Evolutionary conservation across 2,888 invertebrate genomes (phyloP), one percentile per base, ranked within the genome.

Genomic region (Caenorhabditis angaria): DNA sequence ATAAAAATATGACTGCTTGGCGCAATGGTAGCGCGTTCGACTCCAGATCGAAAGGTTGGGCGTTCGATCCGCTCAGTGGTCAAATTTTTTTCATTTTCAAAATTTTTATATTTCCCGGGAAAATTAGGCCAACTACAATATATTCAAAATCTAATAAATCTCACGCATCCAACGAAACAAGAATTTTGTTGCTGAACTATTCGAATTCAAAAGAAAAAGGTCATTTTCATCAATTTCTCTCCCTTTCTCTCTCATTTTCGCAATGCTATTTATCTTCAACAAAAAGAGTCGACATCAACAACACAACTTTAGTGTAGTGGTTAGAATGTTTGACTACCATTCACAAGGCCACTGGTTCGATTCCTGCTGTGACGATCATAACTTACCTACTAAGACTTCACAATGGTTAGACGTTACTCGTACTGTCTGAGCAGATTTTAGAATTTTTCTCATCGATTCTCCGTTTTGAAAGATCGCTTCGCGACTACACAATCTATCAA

Each of bases 1-100:
- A 20, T 48, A 18, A 10, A 22, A 28, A 22, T 62, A 50, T 56
- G 72, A 72, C 72, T 65, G 67, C 77, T 77, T 77, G 77, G 77
- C 77, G 77, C 77, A 77, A 77, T 72, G 77, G 77, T 77, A 78
- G 78, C 75, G 78, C 78, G 75, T 78, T 78, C 78, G 75, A 78
- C 75, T 76, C 75, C 75, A 76, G 78, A 78, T 78, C 76, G 76
- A 76, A 78, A 78, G 78, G 76, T 76, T 78, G 78, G 78, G 76
- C 70, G 73, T 76, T 78, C 76, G 76, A 78, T 70, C 70, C 76
- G 70, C 78, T 78, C 78, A 78, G 78, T 72, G 76, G 78, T 78
- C 78, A 78, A 76, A 76, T n/a, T 14, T 48, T 48, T 48, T 48
- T 18, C 18, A 8, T 14, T 20, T n/a, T 48, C 18, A 8, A 8